Evolutionary conservation across 2,888 invertebrate genomes (phyloP).

Genomic region (Drosophila sordidapex): DNA sequence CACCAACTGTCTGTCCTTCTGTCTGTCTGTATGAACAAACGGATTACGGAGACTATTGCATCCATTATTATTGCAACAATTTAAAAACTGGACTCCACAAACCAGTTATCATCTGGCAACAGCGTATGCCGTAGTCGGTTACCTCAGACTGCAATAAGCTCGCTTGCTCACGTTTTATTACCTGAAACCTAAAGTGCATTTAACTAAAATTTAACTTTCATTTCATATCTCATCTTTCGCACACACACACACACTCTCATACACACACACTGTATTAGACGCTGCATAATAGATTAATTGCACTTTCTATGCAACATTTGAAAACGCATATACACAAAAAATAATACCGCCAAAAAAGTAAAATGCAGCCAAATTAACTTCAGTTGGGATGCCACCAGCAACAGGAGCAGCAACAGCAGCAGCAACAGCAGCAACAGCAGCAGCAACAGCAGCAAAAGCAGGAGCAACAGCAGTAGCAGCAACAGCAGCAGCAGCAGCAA

Average conservation of each 20-base stretch:
- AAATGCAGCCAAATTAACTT: neutral
- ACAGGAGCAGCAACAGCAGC: no score
- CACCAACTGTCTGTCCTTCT: neutral
- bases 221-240: neutral
- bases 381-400: neutral
- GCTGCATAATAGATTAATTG: neutral
- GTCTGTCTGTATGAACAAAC: neutral
- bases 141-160: neutral
- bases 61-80: neutral
- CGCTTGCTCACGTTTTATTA: neutral
- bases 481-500: rapidly evolving
- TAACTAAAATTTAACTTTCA: neutral
- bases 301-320: neutral
- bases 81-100: no score
- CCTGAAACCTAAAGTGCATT: neutral
- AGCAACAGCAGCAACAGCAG: no score
- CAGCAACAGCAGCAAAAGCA: no score
- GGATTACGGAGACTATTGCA: neutral
- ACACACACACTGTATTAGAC: neutral
- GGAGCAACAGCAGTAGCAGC: no score
- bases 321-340: neutral
- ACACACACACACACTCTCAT: neutral
- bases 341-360: neutral
- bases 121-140: neutral
- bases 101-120: neutral